Conservation (phyloP, 2,888 invertebrate species). For the Drosophila emarginata region DNA sequence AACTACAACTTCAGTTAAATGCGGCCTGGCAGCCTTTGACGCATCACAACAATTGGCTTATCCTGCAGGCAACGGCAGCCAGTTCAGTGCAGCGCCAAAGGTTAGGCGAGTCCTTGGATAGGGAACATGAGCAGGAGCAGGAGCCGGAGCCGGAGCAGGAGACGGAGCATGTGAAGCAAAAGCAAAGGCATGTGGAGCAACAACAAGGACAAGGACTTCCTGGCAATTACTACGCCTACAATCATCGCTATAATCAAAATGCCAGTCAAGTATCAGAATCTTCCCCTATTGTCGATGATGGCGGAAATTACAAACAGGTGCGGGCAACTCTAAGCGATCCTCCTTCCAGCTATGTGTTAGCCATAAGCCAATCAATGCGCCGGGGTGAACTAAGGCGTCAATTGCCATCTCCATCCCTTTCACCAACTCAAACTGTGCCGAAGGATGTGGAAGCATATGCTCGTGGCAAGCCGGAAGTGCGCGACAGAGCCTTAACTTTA, state of each 20-base stretch:
- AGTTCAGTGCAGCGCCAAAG: constrained; percentile 36
- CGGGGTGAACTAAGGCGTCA: constrained; percentile 39
- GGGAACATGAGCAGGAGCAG: constrained; percentile 18
- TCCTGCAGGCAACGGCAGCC: constrained; percentile 68
- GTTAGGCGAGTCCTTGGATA: not conserved
- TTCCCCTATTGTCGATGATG: constrained; percentile 10
- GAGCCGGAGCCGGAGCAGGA: not conserved
- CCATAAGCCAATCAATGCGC: constrained; percentile 59
- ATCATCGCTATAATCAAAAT: constrained; percentile 64
- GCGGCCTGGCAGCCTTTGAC: constrained; percentile 68
- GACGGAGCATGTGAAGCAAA: not conserved
- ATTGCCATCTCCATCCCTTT: constrained; percentile 24
- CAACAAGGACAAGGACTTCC: constrained; percentile 53
- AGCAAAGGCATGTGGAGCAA: constrained; percentile 23
- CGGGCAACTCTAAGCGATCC: constrained; percentile 38
- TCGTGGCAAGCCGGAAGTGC: constrained; percentile 45
- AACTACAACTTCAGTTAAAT: constrained; percentile 56
- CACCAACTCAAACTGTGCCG: constrained; percentile 12
- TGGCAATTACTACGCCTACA: constrained; percentile 74
- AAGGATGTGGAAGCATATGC: constrained; percentile 29
- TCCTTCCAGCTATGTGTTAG: constrained; percentile 56
- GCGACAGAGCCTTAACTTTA: constrained; percentile 25
- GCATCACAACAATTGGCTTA: constrained; percentile 71
- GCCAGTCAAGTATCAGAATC: not conserved
- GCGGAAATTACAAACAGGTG: constrained; percentile 74